phyloP scores from a whole-genome alignment of 2,888 invertebrate species.

The Volucella inflata region DNA sequence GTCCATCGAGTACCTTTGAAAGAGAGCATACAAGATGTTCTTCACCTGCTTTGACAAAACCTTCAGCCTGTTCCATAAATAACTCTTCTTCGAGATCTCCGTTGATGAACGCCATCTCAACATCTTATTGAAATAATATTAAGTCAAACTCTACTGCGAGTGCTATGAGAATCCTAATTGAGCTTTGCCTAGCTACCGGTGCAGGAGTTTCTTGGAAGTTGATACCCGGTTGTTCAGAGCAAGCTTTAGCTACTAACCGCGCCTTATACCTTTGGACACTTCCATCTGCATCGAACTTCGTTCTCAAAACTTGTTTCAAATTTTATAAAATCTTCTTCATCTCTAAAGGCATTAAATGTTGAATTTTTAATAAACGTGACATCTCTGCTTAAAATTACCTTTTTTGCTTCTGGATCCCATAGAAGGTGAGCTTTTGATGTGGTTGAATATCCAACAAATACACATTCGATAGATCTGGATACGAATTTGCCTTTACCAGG shows the following conservation, averaged over 20 bases:
- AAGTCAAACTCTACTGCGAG: background rate
- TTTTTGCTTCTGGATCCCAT: too few species aligned
- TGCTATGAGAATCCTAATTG: background rate
- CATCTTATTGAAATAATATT: background rate
- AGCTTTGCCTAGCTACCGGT: background rate
- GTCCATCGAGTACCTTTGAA: constrained; percentile 21
- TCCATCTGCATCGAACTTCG: constrained; percentile 76
- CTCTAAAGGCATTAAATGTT: too few species aligned
- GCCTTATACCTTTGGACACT: too few species aligned
- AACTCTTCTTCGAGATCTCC: background rate
- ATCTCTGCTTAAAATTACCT: too few species aligned
- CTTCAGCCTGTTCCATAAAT: background rate
- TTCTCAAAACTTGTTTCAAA: constrained; percentile 77
- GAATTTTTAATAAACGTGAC: too few species aligned
- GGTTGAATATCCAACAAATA: too few species aligned
- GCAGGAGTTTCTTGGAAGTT: constrained; percentile 78
- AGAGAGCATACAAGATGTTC: background rate
- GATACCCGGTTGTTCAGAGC: constrained; percentile 77
- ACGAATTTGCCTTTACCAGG: too few species aligned
- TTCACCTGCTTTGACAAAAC: background rate
- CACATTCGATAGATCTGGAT: too few species aligned
- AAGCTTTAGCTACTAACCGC: constrained; percentile 78
- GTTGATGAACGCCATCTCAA: constrained; percentile 3
- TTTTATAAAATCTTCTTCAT: constrained; percentile 72
- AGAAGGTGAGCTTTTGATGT: too few species aligned